phyloP scores from a whole-genome alignment of 2,888 invertebrate species.

The Torymus aiolomorphi region DNA sequence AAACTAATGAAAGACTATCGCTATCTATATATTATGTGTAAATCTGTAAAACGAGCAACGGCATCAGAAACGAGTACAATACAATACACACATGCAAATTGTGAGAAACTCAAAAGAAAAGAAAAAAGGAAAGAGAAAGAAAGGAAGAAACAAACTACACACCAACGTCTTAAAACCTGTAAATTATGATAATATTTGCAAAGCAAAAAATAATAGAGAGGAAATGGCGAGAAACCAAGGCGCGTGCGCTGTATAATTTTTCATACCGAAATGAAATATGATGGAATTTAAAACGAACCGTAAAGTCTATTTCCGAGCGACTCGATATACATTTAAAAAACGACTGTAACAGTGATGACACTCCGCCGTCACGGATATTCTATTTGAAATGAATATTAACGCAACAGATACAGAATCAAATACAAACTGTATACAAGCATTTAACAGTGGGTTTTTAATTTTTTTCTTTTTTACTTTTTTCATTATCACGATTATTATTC shows the following conservation, averaged over 20 bases:
- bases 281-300: conserved; percentile 25
- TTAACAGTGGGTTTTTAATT: conserved; percentile 51
- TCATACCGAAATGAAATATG: conserved; percentile 42
- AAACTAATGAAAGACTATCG: conserved; percentile 27
- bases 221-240: conserved; percentile 33
- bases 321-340: conserved; percentile 19
- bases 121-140: neutral
- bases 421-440: conserved; percentile 59
- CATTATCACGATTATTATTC: too few species aligned
- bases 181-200: conserved; percentile 37
- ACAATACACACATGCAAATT: conserved; percentile 50
- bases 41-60: conserved; percentile 50
- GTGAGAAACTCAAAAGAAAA: conserved; percentile 36
- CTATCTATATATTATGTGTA: conserved; percentile 45
- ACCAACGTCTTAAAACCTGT: conserved; percentile 45
- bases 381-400: conserved; percentile 1
- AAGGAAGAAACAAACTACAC: conserved; percentile 25
- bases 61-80: conserved; percentile 55
- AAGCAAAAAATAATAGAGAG: conserved; percentile 11
- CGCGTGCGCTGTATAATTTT: conserved; percentile 59
- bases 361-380: conserved; percentile 52
- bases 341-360: conserved; percentile 53
- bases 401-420: conserved; percentile 59
- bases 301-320: conserved; percentile 44
- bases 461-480: conserved; percentile 26